phyloP scores from a whole-genome alignment of 2,888 invertebrate species.

The Caenorhabditis sinica region DNA sequence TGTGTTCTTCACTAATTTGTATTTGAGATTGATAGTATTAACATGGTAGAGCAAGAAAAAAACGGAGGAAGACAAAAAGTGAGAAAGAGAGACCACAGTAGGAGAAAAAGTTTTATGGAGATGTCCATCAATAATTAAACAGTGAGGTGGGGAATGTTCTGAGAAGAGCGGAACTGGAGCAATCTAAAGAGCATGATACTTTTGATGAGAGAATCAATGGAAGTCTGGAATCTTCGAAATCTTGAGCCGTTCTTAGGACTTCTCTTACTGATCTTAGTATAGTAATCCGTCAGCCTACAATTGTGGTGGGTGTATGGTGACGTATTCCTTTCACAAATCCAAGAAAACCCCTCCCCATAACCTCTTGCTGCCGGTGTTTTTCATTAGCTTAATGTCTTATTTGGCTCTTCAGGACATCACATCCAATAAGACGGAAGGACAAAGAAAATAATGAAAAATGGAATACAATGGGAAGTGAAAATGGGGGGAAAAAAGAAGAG shows the following conservation, averaged over 20 bases:
- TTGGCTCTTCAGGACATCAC: conserved; percentile 15
- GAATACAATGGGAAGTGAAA: background rate
- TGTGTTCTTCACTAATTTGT: background rate
- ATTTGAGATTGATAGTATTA: background rate
- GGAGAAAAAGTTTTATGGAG: conserved; percentile 27
- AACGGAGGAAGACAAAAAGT: conserved; percentile 3
- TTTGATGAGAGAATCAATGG: no score
- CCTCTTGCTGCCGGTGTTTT: conserved; percentile 5
- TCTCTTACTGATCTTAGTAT: background rate
- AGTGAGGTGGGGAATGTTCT: conserved; percentile 7
- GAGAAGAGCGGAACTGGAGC: background rate
- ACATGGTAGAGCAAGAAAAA: background rate
- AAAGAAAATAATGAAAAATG: conserved; percentile 20
- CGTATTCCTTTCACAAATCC: conserved; percentile 34
- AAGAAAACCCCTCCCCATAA: conserved; percentile 27
- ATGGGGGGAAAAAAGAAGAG: no score
- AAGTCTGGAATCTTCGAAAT: background rate
- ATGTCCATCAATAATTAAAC: conserved; percentile 35
- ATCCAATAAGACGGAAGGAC: background rate
- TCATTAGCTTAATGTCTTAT: conserved; percentile 36
- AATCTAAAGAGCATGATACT: conserved; percentile 18
- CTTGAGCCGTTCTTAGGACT: background rate
- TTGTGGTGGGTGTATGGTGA: conserved; percentile 19
- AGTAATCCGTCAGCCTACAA: background rate
- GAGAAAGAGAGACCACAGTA: conserved; percentile 1